Evolutionary conservation across 2,888 invertebrate species (phyloP), one percentile per base, ranked within the genome.

Genomic region (Dryobotodes eremita): DNA sequence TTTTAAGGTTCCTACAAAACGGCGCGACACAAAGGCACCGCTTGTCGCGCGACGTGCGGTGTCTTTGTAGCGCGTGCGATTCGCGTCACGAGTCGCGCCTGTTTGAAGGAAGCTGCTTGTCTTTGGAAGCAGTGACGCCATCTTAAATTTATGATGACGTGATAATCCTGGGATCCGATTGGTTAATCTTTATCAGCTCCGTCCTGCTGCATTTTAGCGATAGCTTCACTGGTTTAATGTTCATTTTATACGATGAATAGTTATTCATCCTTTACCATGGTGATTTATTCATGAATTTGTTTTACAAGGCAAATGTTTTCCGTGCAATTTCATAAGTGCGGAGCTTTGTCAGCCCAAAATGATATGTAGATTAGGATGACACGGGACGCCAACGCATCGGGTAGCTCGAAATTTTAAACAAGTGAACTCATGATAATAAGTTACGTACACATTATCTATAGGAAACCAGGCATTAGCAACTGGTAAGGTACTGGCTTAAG

Each of bases 261-360:
- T 69, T 78, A 84, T 57, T 68, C 62, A 76, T 68, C 73, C 71
- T 71, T 73, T 73, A 57, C 57, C 65, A 86, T 72, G 71, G 86
- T 65, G 71, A 86, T 82, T 70, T 75, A 83, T 82, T 82, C 74
- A 85, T 85, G 81, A 71, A 85, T 74, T 81, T 50, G 61, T 65
- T 82, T 59, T 57, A 70, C 81, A 62, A 71, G 48, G 85, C 73
- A 72, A 85, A 64, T 74, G 61, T 74, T 82, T 82, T 82, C 68
- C 71, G 64, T 80, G 85, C 85, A 72, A 85, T 65, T 70, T 85
- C 62, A 80, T 82, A 80, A 66, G 26, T 57, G 36, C n/a, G 80
- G n/a, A 50, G 72, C 82, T 85, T 85, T 82, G 85, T 79, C 62
- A 64, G 62, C 20, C 72, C 61, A 74, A 80, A 82, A 85, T 85